Conservation (phyloP, 2,113 vertebrate species). For the Sigmodon hispidus region DNA sequence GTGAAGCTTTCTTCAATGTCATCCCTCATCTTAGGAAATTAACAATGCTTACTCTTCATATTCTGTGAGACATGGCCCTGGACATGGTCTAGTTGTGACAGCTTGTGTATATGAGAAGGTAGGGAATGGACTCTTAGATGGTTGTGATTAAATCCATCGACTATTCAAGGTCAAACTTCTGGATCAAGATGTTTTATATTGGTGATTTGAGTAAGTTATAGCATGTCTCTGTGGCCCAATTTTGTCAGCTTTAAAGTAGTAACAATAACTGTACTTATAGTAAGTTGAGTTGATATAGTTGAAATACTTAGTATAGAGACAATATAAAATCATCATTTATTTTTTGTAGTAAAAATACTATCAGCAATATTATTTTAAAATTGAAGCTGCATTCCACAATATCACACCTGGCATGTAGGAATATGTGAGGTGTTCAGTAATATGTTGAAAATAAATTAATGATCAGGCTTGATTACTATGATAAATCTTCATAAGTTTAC, state of each 20-base stretch:
- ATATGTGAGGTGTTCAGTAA: not conserved
- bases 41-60: not conserved
- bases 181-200: not conserved
- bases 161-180: not conserved
- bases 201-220: slow-evolving; percentile 1
- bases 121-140: not conserved
- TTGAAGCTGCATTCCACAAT: not conserved
- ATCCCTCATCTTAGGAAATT: not conserved
- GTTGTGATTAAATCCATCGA: not conserved
- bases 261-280: not conserved
- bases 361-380: not conserved
- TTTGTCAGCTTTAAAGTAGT: not conserved
- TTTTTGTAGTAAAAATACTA: slow-evolving; percentile 11
- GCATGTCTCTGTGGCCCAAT: not conserved
- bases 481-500: not conserved
- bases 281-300: not conserved
- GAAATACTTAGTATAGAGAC: not conserved
- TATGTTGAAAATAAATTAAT: slow-evolving; percentile 21
- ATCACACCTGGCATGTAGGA: not conserved
- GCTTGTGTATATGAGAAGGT: not conserved
- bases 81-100: not conserved
- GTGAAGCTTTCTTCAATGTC: not conserved
- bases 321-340: not conserved
- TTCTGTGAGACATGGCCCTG: not conserved
- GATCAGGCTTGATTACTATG: not conserved